Base-by-base conservation (phyloP, 2,113 vertebrate species). In the Pongo pygmaeus region DNA sequence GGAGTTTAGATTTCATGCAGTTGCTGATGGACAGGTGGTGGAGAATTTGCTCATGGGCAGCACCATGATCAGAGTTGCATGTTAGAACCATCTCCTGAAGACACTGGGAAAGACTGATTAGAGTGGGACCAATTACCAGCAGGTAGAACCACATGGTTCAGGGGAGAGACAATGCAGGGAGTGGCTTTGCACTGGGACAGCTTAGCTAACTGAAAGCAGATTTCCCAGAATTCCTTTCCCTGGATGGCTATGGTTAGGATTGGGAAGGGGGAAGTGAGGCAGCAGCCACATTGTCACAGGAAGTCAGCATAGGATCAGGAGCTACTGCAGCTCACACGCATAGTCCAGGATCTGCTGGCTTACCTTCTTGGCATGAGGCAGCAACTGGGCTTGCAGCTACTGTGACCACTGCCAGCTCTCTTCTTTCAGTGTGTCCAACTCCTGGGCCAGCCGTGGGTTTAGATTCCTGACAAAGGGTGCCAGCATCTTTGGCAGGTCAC, bases 131-230 rank as follows among this genome's bases (percentile, higher is more conserved):
- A 40, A 32, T 32, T 32, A 35, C 57, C 40, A 61, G 38, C 35
- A 35, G 25, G 32, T 0, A 5, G 57, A 74, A 43, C 9, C 86
- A 50, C 52, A 20, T 0, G 0, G 0, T 48, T 25, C 12, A 8
- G 25, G 52, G 43, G 13, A 67, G 18, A 81, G 74, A 55, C 23
- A 38, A 69, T 16, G 4, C 4, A 18, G 11, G 17, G 72, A 35
- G 18, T 40, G 67, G 9, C 67, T 96, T 72, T 67, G 46, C 52
- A 18, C 48, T 14, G 27, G 23, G 90, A 64, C 52, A 83, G 25
- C 30, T 35, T 43, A 77, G 13, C 57, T 86, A 32, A 79, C 61
- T 16, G 22, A 32, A 75, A 48, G 40, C 57, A 35, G 43, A 67
- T 89, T 96, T 94, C 55, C 48, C 48, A 72, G 50, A 96, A 80